Base-by-base conservation (phyloP, 2,113 vertebrate genomes). In the Phylloscopus trochiloides region DNA sequence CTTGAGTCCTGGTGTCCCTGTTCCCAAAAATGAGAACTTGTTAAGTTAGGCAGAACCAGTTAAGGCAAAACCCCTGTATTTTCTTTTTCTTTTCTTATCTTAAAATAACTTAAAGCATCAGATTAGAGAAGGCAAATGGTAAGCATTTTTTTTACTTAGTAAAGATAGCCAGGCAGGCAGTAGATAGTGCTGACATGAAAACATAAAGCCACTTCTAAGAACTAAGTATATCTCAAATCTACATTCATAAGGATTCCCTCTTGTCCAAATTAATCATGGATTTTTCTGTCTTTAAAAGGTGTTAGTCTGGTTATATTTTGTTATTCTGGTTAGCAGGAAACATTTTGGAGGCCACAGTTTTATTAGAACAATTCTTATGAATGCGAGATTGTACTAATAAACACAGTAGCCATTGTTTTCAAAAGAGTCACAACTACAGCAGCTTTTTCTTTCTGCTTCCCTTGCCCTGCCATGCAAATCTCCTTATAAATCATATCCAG, bases 401-500 rank as follows among this genome's bases (percentile, higher is more conserved):
- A 93, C 75, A 75, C 34, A 82, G 74, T 31, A 86, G 31, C 50
- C 62, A 66, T 88, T 96, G 88, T 92, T 82, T 88, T 78, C 48
- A 42, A 63, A 91, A 52, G 42, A 29, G 58, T 71, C 29, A 65
- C 74, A 82, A 57, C 32, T 88, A 45, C 25, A 68, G 83, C 54
- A 68, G 75, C 61, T 76, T 95, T 80, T 95, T 68, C 74, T 83
- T 90, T 57, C 36, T 31, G 3, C 52, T 58, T 43, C 7, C 31
- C 18, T 40, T n/a, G 9, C 7, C n/a, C 61, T 55, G 14, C 52
- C 38, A 31, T 61, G 71, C 58, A 94, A 76, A 93, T 73, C 62
- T 90, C 58, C 50, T 90, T 80, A 76, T 61, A 92, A 93, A 92
- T 86, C 85, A 80, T 66, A 80, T 36, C 62, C 81, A 90, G 28